These are phyloP conservation scores for Uloborus diversus DNA, from an alignment of 1,140 invertebrate species.

Conservation along the genomic window DNA sequence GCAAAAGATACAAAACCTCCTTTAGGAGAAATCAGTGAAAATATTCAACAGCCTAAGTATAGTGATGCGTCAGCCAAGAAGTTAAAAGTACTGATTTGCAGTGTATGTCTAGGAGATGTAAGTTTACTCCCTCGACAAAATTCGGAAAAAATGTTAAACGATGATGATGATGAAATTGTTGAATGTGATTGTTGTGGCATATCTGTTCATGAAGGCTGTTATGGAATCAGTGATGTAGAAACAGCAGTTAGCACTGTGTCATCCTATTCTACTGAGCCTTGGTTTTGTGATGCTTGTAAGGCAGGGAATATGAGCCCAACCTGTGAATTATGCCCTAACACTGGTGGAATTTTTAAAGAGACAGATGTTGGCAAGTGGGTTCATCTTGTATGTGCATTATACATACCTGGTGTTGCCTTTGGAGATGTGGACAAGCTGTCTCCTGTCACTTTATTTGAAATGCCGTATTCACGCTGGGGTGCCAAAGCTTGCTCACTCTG, in stretches of 20 bases:
- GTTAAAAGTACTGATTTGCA: constrained; percentile 79
- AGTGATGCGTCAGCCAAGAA: constrained; percentile 43
- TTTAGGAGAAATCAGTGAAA: not conserved
- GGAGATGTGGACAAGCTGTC: constrained; percentile 87
- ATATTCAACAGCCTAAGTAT: constrained; percentile 7
- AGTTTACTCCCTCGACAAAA: constrained; percentile 60
- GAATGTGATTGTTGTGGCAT: constrained; percentile 96
- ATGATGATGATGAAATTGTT: constrained; percentile 94
- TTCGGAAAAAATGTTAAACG: constrained; percentile 71
- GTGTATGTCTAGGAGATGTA: constrained; percentile 87
- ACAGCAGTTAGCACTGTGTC: constrained; percentile 91
- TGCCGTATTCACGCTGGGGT: constrained; percentile 95
- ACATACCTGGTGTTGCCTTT: constrained; percentile 96
- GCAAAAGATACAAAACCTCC: not conserved
- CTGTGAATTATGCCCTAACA: constrained; percentile 88
- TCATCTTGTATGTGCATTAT: constrained; percentile 95
- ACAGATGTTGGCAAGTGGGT: constrained; percentile 76
- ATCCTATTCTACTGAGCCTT: constrained; percentile 92
- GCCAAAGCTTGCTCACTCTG: constrained; percentile 87
- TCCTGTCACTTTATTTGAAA: constrained; percentile 87
- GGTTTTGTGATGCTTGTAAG: constrained; percentile 98
- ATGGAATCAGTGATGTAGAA: constrained; percentile 91
- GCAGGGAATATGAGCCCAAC: constrained; percentile 84
- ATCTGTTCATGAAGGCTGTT: constrained; percentile 95
- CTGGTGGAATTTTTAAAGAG: constrained; percentile 66